Evolutionary conservation across 2,888 invertebrate genomes (phyloP).

Genomic region (Cepaea hortensis): DNA sequence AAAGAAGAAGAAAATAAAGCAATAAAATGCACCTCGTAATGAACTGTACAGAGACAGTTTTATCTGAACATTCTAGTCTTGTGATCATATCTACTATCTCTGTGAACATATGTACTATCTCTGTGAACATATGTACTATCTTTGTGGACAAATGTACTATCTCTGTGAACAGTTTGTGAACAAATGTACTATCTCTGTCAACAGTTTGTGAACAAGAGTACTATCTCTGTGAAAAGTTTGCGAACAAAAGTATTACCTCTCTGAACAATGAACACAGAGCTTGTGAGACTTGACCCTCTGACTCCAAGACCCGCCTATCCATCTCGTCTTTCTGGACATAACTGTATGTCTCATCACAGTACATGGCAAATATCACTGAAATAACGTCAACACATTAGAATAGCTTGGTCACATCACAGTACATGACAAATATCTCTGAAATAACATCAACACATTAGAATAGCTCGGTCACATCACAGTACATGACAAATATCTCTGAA

Average conservation of each 20-base stretch:
- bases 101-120: too few relatives aligned
- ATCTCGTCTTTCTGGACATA: slow-evolving; percentile 87
- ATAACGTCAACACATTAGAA: not conserved
- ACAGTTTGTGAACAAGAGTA: too few relatives aligned
- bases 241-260: slow-evolving; percentile 72
- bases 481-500: not conserved
- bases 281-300: slow-evolving; percentile 78
- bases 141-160: too few relatives aligned
- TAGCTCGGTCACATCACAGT: not conserved
- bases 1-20: too few relatives aligned
- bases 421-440: not conserved
- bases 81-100: too few relatives aligned
- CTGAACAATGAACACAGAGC: slow-evolving; percentile 77
- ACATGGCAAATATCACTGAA: slow-evolving; percentile 89
- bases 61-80: too few relatives aligned
- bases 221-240: too few relatives aligned
- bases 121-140: too few relatives aligned
- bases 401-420: not conserved
- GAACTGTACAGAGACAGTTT: too few relatives aligned
- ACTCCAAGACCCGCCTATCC: slow-evolving; percentile 78
- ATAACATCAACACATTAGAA: not conserved
- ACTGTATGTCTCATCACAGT: slow-evolving; percentile 87
- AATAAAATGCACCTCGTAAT: too few relatives aligned
- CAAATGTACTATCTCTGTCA: too few relatives aligned
- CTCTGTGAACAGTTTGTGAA: too few relatives aligned